Conservation (phyloP, 2,113 vertebrate species). For the Malurus cyaneus region DNA sequence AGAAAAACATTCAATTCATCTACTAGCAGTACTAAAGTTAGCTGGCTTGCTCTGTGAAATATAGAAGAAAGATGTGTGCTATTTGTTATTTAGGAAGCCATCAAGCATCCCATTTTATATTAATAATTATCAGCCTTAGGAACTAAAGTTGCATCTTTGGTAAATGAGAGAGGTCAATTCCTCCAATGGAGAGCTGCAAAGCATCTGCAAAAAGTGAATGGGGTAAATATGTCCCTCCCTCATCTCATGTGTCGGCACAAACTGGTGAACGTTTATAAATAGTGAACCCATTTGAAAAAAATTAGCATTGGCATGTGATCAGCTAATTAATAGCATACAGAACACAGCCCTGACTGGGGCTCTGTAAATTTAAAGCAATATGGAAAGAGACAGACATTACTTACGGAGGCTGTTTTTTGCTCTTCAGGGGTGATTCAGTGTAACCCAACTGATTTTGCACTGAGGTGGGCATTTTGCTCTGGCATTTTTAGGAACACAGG, state of each 20-base stretch:
- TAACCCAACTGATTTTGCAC: neutral
- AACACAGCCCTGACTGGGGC: neutral
- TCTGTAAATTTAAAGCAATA: slow-evolving; percentile 34
- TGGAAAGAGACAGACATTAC: neutral
- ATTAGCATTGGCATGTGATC: slow-evolving; percentile 49
- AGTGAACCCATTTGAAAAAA: slow-evolving; percentile 58
- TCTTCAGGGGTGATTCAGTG: neutral
- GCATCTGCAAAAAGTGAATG: neutral
- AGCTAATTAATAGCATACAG: slow-evolving; percentile 51
- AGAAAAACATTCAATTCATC: neutral
- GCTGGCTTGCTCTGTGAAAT: neutral
- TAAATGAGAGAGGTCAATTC: neutral
- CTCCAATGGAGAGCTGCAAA: neutral
- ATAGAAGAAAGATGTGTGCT: neutral
- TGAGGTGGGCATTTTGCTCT: neutral
- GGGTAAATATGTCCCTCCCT: neutral
- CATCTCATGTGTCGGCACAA: neutral
- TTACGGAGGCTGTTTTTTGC: neutral
- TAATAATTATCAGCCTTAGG: neutral
- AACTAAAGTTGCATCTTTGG: neutral
- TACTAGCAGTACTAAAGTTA: neutral
- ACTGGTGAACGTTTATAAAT: slow-evolving; percentile 43
- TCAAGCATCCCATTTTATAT: neutral
- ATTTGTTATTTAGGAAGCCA: neutral
- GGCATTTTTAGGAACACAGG: neutral